phyloP scores from a whole-genome alignment of 2,888 invertebrate species.

The Macrosoma leucophasiata region DNA sequence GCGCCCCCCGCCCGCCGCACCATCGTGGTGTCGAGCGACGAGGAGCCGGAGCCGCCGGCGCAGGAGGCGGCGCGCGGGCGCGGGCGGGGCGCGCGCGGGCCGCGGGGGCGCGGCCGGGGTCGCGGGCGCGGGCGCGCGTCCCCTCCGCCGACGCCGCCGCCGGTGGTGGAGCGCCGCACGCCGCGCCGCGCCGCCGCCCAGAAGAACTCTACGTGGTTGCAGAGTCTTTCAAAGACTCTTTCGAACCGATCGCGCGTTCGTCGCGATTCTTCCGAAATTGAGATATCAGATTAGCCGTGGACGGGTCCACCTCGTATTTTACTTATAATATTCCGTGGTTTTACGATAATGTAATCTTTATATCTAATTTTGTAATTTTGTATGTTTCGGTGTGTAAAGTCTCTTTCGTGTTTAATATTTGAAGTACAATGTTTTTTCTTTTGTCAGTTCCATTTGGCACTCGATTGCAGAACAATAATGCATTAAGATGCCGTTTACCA shows the following conservation, averaged over 20 bases:
- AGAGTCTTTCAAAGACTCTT: conserved; percentile 36
- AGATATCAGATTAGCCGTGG: conserved; percentile 60
- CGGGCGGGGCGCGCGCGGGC: conserved; percentile 22
- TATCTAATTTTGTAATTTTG: too few species aligned
- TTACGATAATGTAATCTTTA: too few species aligned
- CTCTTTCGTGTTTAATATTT: too few species aligned
- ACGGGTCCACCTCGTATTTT: too few species aligned
- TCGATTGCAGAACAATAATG: too few species aligned
- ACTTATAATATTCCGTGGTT: too few species aligned
- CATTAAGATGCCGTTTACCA: too few species aligned
- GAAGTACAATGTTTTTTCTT: too few species aligned
- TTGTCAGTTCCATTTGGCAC: too few species aligned
- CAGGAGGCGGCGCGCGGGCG: conserved; percentile 21
- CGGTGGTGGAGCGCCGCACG: conserved; percentile 48
- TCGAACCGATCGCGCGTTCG: conserved; percentile 37
- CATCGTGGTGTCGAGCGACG: conserved; percentile 53
- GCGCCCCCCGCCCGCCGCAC: conserved; percentile 37
- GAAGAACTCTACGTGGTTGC: conserved; percentile 49
- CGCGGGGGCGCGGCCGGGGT: conserved; percentile 16
- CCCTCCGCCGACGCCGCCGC: conserved; percentile 23
- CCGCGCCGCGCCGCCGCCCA: conserved; percentile 57
- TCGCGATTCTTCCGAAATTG: conserved; percentile 51
- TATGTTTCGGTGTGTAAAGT: too few species aligned
- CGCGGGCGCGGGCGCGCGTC: conserved; percentile 19
- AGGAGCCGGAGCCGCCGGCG: conserved; percentile 34